Evolutionary conservation across 2,888 invertebrate species (phyloP).

Genomic region (Megaustenia siamemsis): DNA sequence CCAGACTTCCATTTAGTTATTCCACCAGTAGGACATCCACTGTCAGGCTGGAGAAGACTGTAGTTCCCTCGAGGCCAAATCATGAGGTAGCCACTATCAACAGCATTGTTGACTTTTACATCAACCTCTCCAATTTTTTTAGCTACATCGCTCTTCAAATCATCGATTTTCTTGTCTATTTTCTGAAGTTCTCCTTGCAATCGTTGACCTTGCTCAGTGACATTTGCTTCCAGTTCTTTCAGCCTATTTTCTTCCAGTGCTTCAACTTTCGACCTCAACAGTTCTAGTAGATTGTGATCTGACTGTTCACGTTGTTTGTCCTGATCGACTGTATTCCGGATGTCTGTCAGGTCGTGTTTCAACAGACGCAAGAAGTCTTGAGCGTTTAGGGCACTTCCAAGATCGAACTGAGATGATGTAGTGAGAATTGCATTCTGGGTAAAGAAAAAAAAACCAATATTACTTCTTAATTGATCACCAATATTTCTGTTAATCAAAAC

Average conservation of each 20-base stretch:
- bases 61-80: constrained; percentile 24
- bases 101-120: not conserved
- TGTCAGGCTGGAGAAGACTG: not conserved
- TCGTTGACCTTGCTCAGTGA: not conserved
- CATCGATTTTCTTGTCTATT: not conserved
- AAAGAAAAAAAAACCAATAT: too few species aligned
- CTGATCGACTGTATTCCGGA: too few species aligned
- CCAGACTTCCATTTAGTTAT: not conserved
- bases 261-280: too few species aligned
- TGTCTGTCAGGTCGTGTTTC: too few species aligned
- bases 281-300: too few species aligned
- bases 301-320: too few species aligned
- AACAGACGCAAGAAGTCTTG: too few species aligned
- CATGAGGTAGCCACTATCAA: not conserved
- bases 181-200: not conserved
- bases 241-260: not conserved
- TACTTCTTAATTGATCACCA: too few species aligned
- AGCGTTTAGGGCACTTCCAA: too few species aligned
- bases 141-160: not conserved
- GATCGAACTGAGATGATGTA: too few species aligned
- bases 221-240: not conserved
- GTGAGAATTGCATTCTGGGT: too few species aligned
- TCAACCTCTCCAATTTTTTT: not conserved
- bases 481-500: too few species aligned
- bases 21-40: constrained; percentile 9